Conservation (phyloP, 2,113 vertebrate genomes). For the Phyllostomus hastatus region DNA sequence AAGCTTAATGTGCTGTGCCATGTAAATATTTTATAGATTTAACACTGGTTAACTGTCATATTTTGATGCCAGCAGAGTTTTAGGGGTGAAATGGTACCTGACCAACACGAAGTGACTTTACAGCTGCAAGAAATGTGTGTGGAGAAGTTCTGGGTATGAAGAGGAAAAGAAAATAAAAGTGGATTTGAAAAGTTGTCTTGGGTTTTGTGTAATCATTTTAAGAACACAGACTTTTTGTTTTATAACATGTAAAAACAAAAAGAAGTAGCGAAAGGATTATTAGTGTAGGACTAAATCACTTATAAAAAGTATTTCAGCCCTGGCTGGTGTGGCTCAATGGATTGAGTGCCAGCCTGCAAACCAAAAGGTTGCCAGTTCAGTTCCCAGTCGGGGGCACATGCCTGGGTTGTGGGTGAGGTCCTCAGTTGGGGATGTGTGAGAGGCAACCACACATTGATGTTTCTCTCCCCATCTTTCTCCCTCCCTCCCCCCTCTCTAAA, state of each 20-base stretch:
- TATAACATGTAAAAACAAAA: conserved; percentile 51
- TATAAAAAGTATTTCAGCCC: conserved; percentile 32
- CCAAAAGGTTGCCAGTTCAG: no score
- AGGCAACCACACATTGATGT: no score
- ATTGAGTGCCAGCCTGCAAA: no score
- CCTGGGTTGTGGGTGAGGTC: no score
- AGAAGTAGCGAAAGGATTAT: conserved; percentile 60
- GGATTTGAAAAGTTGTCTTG: conserved; percentile 82
- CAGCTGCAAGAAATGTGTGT: conserved; percentile 81
- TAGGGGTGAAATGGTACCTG: conserved; percentile 84
- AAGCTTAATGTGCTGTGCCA: conserved; percentile 88
- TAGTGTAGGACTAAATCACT: conserved; percentile 66
- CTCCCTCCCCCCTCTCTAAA: no score
- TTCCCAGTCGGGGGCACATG: no score
- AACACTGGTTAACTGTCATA: conserved; percentile 89
- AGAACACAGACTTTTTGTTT: conserved; percentile 71
- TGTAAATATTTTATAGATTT: conserved; percentile 94
- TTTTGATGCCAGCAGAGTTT: conserved; percentile 86
- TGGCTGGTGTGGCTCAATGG: no score
- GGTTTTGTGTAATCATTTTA: conserved; percentile 72
- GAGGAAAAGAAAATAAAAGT: conserved; percentile 83
- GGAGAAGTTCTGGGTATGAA: conserved; percentile 82
- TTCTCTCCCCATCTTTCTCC: no score
- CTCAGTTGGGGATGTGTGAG: no score
- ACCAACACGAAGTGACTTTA: conserved; percentile 79